These are phyloP conservation scores for Halictus quadricinctus DNA, from an alignment of 2,888 invertebrate species.

Conservation along the genomic window DNA sequence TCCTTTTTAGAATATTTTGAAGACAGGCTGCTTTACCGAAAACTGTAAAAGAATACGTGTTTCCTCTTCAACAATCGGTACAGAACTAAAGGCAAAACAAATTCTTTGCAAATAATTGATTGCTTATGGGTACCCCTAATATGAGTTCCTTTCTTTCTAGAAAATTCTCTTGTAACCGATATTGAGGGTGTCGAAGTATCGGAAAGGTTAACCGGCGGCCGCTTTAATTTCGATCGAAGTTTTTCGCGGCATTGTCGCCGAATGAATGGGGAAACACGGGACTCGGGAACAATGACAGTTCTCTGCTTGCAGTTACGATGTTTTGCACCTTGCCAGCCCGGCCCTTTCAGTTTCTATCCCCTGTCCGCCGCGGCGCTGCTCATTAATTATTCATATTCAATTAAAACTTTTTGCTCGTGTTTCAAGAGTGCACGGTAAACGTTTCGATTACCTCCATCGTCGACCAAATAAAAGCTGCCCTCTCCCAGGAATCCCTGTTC, in stretches of 20 bases:
- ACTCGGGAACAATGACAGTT: conserved; percentile 41
- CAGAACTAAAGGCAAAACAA: too few relatives aligned
- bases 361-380: conserved; percentile 8
- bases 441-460: conserved; percentile 53
- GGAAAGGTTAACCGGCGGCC: not conserved
- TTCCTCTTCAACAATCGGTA: too few relatives aligned
- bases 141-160: too few relatives aligned
- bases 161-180: too few relatives aligned
- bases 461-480: conserved; percentile 49
- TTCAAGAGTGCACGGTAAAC: conserved; percentile 61
- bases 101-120: too few relatives aligned
- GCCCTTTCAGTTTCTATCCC: conserved; percentile 11
- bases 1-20: too few relatives aligned
- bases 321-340: conserved; percentile 31
- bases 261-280: conserved; percentile 8
- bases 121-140: too few relatives aligned
- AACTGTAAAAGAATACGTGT: too few relatives aligned
- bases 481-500: not conserved
- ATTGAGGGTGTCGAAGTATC: too few relatives aligned
- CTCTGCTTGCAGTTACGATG: conserved; percentile 8
- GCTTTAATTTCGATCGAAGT: not conserved
- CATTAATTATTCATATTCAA: conserved; percentile 68
- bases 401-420: conserved; percentile 62
- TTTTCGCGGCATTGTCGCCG: not conserved
- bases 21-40: too few relatives aligned